Evolutionary conservation across 2,888 invertebrate species (phyloP).

Genomic region (Drosophila gaucha): DNA sequence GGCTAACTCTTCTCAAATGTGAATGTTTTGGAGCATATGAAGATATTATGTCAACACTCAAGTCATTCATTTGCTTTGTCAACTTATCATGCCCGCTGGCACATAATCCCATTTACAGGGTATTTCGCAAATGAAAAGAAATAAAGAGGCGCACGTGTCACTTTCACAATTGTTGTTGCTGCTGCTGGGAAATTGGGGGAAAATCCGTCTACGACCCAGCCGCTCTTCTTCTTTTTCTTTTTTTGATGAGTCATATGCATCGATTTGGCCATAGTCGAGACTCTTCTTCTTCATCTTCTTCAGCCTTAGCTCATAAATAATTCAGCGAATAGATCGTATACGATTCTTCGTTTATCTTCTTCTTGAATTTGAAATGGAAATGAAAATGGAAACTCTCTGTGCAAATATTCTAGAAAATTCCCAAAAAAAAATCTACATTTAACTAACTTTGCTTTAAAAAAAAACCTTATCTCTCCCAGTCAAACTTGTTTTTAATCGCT

Average conservation of each 20-base stretch:
- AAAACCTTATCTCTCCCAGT: background rate
- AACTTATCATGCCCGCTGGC: background rate
- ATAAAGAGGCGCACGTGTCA: constrained; percentile 59
- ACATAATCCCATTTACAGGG: background rate
- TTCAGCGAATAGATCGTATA: constrained; percentile 19
- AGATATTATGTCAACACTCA: background rate
- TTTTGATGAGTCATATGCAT: constrained; percentile 37
- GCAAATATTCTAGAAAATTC: constrained; percentile 23
- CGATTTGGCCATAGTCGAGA: constrained; percentile 10
- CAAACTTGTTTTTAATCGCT: background rate
- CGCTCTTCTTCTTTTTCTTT: background rate
- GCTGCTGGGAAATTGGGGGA: constrained; percentile 18
- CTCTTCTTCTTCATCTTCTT: background rate
- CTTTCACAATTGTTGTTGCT: constrained; percentile 65
- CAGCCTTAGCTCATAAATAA: constrained; percentile 3
- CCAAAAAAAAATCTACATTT: background rate
- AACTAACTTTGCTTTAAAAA: background rate
- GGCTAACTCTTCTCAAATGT: no score
- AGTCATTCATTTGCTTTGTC: background rate
- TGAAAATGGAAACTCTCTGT: constrained; percentile 2
- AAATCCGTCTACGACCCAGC: constrained; percentile 32
- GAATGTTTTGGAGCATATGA: no score
- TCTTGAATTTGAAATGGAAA: constrained; percentile 1
- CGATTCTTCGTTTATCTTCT: background rate
- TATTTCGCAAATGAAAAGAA: constrained; percentile 5